These are phyloP conservation scores for Drosophila sp. DNA, from an alignment of 1,140 invertebrate species.

Conservation along the genomic window DNA sequence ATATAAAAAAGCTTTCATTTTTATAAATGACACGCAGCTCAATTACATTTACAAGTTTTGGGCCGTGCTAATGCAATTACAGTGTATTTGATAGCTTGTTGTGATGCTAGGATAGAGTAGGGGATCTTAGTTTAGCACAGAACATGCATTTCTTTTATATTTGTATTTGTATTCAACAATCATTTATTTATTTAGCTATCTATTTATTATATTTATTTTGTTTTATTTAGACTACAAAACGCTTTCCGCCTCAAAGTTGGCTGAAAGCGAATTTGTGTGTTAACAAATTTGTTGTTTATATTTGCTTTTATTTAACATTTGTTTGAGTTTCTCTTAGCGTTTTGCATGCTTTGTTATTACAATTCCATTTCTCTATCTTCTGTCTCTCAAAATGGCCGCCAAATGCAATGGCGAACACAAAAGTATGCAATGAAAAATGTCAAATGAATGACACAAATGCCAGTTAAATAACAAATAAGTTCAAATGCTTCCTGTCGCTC, in stretches of 20 bases:
- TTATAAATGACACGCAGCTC: constrained; percentile 70
- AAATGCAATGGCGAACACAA: constrained; percentile 33
- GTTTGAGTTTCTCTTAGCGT: constrained; percentile 11
- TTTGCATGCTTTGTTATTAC: constrained; percentile 53
- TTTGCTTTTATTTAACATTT: constrained; percentile 23
- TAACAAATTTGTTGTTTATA: constrained; percentile 21
- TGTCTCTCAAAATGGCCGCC: constrained; percentile 20
- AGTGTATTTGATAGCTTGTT: constrained; percentile 19
- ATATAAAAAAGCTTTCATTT: constrained; percentile 24
- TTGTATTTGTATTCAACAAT: constrained; percentile 17
- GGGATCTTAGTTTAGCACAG: constrained; percentile 19
- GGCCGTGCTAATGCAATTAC: constrained; percentile 45
- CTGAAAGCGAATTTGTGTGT: constrained; percentile 10
- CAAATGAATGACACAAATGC: constrained; percentile 53
- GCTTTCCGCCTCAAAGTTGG: not conserved
- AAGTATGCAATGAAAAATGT: constrained; percentile 54
- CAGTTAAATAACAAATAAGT: constrained; percentile 38
- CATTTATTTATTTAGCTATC: constrained; percentile 11
- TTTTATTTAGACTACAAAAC: not conserved
- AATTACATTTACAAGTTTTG: constrained; percentile 55
- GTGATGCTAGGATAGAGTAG: constrained; percentile 13
- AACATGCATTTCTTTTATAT: constrained; percentile 49
- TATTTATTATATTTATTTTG: constrained; percentile 1
- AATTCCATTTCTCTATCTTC: constrained; percentile 17
- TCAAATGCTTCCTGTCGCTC: constrained; percentile 17